Conservation (phyloP, 2,888 invertebrate genomes). For the Opisthograptis luteolata region DNA sequence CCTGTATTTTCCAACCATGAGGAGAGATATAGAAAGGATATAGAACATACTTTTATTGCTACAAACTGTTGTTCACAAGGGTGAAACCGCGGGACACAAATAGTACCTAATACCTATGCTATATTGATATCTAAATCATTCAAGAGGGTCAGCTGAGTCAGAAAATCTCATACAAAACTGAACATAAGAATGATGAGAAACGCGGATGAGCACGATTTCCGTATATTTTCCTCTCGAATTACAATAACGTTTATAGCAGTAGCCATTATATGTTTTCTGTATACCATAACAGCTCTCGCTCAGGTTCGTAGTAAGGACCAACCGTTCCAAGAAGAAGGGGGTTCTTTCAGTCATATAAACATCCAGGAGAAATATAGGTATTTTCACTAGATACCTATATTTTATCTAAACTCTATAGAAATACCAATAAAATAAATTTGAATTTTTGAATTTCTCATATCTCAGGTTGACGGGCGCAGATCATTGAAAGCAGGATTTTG, state of each 20-base stretch:
- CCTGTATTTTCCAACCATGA: too few species aligned
- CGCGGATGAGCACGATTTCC: conserved; percentile 22
- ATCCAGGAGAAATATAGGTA: not conserved
- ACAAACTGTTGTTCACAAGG: too few species aligned
- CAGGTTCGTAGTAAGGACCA: conserved; percentile 3
- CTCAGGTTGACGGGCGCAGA: too few species aligned
- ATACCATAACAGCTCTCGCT: conserved; percentile 24
- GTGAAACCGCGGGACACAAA: too few species aligned
- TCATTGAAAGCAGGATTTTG: too few species aligned
- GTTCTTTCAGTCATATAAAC: not conserved
- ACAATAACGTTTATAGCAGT: conserved; percentile 29
- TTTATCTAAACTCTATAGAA: too few species aligned
- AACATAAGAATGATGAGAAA: conserved; percentile 23
- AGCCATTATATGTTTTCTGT: conserved; percentile 32
- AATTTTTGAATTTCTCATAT: too few species aligned
- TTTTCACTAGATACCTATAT: not conserved
- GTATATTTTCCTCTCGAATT: conserved; percentile 31
- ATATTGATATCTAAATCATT: conserved; percentile 4
- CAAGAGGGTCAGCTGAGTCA: conserved; percentile 18
- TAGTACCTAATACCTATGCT: not conserved
- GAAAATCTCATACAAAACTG: conserved; percentile 19
- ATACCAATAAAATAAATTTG: too few species aligned
- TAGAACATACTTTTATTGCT: too few species aligned
- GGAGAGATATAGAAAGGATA: too few species aligned
- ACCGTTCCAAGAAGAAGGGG: not conserved